Base-by-base conservation (phyloP, 2,113 vertebrate species). In the Lophura nycthemera region DNA sequence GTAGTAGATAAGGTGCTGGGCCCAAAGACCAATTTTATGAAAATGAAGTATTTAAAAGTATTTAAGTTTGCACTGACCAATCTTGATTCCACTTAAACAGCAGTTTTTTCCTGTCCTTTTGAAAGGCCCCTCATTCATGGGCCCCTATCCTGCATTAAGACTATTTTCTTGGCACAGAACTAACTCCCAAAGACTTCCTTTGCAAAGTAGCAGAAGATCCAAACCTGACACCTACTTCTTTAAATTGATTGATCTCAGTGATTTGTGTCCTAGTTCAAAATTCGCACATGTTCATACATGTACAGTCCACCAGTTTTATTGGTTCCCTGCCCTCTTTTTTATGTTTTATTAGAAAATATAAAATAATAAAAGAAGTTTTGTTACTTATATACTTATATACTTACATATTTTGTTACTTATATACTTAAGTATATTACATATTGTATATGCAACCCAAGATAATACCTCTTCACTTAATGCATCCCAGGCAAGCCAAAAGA, bases 91-190 rank as follows among this genome's bases (percentile, higher is more conserved):
- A 65, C 47, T 4, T 2, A 40, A 67, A 36, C 2, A 59, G 8
- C 2, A 18, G 18, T 83, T 71, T 59, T 11, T 67, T 86, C 6
- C 17, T 27, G 7, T 56, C 4, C 8, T 84, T 67, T 42, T 38
- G 16, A 70, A 73, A 60, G 42, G 3, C 1, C 1, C 0, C 16
- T 30, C 83, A 30, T 70, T 70, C 10, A 63, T 24, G 18, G 20
- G 4, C 2, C 4, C 2, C 2, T 67, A 8, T 48, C 13, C 17
- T 61, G 5, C 4, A 7, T 11, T 47, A 27, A 38, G 7, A 71
- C 21, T 60, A 32, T 75, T 79, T 75, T 85, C 29, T 78, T 30
- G 54, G 6, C 13, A 59, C 6, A 63, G 61, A 82, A 8, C 6
- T 88, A 8, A 60, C 21, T 81, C 32, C 32, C 34, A 9, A 29